Conservation (phyloP, 2,888 invertebrate genomes). For the Ecliptopera silaceata region DNA sequence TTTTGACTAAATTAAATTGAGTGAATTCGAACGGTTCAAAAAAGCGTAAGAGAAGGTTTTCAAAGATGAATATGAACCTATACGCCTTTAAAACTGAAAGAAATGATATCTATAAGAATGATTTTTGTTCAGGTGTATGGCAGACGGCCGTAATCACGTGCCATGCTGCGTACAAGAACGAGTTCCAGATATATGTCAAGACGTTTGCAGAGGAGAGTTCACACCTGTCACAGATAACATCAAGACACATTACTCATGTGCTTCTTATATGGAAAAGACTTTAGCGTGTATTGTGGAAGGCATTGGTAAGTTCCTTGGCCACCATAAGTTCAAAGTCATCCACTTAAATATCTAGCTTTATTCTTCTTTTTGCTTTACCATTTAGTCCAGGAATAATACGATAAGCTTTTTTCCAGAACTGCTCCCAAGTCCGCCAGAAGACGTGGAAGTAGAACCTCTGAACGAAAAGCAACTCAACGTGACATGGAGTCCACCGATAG, state of each 20-base stretch:
- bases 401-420: slow-evolving; percentile 75
- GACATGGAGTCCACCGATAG: slow-evolving; percentile 86
- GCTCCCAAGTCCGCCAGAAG: slow-evolving; percentile 89
- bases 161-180: slow-evolving; percentile 92
- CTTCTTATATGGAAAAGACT: slow-evolving; percentile 91
- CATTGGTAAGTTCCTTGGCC: slow-evolving; percentile 71
- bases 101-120: neutral
- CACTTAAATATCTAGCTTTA: neutral
- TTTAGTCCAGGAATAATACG: too few relatives aligned
- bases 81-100: neutral
- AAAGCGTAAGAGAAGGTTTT: too few relatives aligned
- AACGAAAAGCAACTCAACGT: slow-evolving; percentile 88
- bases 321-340: neutral
- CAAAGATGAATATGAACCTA: neutral
- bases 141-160: slow-evolving; percentile 92
- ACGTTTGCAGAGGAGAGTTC: slow-evolving; percentile 93
- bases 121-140: slow-evolving; percentile 82
- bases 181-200: slow-evolving; percentile 93
- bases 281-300: slow-evolving; percentile 93
- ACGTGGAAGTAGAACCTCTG: slow-evolving; percentile 87
- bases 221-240: slow-evolving; percentile 92
- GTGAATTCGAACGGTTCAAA: too few relatives aligned
- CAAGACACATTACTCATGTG: slow-evolving; percentile 92
- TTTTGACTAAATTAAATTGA: too few relatives aligned
- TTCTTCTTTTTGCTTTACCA: too few relatives aligned